Conservation (phyloP, 1,140 invertebrate genomes). For the Drosophila quadrilineata region DNA sequence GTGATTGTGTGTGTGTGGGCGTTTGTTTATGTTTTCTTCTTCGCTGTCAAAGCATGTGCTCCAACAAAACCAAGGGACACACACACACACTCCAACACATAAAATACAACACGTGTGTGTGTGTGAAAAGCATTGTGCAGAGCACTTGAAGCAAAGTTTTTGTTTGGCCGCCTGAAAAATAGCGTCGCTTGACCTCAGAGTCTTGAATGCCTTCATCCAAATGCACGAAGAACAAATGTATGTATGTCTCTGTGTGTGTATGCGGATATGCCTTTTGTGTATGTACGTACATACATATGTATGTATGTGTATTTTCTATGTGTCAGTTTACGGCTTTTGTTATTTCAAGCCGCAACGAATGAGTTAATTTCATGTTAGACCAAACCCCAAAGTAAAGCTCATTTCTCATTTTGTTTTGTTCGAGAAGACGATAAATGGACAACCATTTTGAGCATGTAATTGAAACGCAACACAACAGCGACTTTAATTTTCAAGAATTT, state of each 20-base stretch:
- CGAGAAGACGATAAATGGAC: constrained; percentile 26
- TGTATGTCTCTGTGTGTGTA: background rate
- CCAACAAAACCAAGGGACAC: too few species aligned
- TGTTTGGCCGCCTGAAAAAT: constrained; percentile 72
- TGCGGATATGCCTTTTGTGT: too few species aligned
- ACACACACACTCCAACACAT: constrained; percentile 20
- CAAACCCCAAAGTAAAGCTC: constrained; percentile 45
- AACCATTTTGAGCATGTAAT: constrained; percentile 24
- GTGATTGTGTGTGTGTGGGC: too few species aligned
- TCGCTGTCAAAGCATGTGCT: constrained; percentile 61
- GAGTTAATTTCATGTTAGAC: constrained; percentile 71
- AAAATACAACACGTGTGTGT: background rate
- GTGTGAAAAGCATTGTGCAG: constrained; percentile 25
- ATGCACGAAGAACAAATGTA: constrained; percentile 27
- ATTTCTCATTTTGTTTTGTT: constrained; percentile 56
- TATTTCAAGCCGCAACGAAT: constrained; percentile 63
- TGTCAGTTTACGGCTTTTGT: constrained; percentile 45
- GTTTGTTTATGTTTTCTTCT: constrained; percentile 76
- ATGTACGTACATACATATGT: too few species aligned
- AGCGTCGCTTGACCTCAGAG: constrained; percentile 69
- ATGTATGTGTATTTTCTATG: background rate
- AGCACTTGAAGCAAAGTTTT: constrained; percentile 59
- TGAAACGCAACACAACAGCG: background rate
- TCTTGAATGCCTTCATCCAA: constrained; percentile 21
- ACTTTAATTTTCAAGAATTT: constrained; percentile 18